Evolutionary conservation across 2,113 vertebrate species (phyloP).

Genomic region (Corydoras maculifer): DNA sequence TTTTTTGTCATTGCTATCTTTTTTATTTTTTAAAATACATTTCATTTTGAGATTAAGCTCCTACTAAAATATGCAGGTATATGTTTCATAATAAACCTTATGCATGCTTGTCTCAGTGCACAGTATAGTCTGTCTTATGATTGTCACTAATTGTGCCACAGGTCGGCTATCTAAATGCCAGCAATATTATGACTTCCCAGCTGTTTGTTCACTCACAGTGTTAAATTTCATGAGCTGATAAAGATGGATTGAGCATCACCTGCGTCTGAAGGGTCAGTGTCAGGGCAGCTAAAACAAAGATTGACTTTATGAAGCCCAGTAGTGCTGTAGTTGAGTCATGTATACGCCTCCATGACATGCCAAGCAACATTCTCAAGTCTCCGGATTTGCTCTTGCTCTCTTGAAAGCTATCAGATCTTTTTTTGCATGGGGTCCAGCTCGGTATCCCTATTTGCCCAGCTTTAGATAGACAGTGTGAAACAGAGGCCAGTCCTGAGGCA

Average conservation of each 20-base stretch:
- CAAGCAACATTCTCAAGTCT: constrained; percentile 17
- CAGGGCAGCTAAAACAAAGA: constrained; percentile 23
- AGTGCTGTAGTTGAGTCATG: constrained; percentile 18
- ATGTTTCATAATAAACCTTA: too few species aligned
- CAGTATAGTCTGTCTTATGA: too few species aligned
- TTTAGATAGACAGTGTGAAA: constrained; percentile 7
- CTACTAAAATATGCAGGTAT: too few species aligned
- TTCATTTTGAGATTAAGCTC: too few species aligned
- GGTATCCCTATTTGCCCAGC: constrained; percentile 17
- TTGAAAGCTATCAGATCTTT: constrained; percentile 36
- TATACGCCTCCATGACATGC: constrained; percentile 20
- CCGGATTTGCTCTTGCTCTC: constrained; percentile 29
- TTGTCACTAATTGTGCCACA: not conserved
- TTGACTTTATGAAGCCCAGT: constrained; percentile 32
- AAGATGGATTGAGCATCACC: constrained; percentile 30
- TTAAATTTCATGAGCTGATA: constrained; percentile 19
- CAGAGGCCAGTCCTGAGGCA: not conserved
- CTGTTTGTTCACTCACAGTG: constrained; percentile 20
- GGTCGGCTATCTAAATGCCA: constrained; percentile 11
- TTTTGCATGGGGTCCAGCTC: constrained; percentile 1
- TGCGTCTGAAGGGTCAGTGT: constrained; percentile 14
- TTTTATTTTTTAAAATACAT: too few species aligned
- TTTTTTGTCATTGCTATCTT: constrained; percentile 5
- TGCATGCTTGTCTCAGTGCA: too few species aligned
- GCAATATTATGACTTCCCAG: not conserved